Percentiles rank a stretch among this genome's conserved stretches.
phyloP scores from a whole-genome alignment of 2,797 vertebrate genomes.

The Zalophus californianus region DNA sequence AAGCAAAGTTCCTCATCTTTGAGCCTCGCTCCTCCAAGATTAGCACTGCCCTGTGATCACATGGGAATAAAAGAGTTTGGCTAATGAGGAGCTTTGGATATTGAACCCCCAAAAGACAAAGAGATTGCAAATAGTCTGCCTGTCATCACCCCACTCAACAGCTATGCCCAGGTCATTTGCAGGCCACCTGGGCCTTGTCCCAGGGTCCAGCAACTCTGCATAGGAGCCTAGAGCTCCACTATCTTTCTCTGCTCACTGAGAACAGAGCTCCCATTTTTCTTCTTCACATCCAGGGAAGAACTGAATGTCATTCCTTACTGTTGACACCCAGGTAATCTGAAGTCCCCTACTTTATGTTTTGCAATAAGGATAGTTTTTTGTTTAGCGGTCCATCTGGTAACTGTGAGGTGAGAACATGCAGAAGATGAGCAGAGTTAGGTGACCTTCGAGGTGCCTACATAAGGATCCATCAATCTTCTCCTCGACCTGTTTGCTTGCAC shows the following conservation, averaged over 20 bases:
- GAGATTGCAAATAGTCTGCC: not conserved
- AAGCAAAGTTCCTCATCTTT: not conserved
- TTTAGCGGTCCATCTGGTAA: not conserved
- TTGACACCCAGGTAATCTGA: not conserved
- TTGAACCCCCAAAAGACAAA: not conserved
- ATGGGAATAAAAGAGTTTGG: not conserved
- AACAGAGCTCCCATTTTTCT: not conserved
- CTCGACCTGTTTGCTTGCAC: not conserved
- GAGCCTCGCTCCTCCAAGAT: not conserved
- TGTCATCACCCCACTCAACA: not conserved
- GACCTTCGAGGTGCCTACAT: not conserved
- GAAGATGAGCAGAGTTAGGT: not conserved
- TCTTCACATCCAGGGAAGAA: no score
- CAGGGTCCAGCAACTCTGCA: not conserved
- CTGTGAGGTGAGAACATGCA: not conserved
- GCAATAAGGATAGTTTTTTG: not conserved
- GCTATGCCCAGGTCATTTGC: no score
- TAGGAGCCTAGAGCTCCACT: rapidly evolving
- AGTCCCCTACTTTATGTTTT: not conserved
- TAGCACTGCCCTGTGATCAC: not conserved
- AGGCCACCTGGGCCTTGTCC: rapidly evolving
- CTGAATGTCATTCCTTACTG: not conserved
- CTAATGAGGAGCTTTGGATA: slow-evolving; percentile 34
- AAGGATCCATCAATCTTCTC: no score
- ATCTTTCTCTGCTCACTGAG: not conserved